Conservation (phyloP, 1,140 invertebrate species). For the Scaptomyza montana region DNA sequence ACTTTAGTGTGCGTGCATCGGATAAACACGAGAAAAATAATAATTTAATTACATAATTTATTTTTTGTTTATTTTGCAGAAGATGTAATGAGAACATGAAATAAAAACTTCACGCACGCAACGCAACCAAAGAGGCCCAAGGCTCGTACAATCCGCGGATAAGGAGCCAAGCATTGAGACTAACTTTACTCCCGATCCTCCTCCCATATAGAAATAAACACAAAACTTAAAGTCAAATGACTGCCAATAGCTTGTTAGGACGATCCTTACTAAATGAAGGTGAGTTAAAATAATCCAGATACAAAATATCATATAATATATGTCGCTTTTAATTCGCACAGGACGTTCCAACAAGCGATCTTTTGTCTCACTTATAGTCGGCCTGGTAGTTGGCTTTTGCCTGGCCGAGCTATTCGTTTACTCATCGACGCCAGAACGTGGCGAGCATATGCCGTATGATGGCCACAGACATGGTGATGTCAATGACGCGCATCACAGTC, state of each 20-base stretch:
- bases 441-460: conserved; percentile 61
- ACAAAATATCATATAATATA: background rate
- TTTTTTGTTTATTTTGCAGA: conserved; percentile 47
- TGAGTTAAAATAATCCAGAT: conserved; percentile 23
- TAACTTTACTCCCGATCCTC: background rate
- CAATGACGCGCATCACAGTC: conserved; percentile 87
- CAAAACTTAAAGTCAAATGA: conserved; percentile 62
- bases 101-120: conserved; percentile 29
- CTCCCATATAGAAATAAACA: background rate
- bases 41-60: background rate
- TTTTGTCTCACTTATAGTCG: conserved; percentile 73
- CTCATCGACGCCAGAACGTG: conserved; percentile 58
- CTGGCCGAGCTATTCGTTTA: conserved; percentile 78
- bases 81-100: conserved; percentile 52
- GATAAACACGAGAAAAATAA: background rate
- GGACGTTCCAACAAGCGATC: conserved; percentile 80
- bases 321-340: background rate
- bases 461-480: conserved; percentile 74
- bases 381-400: conserved; percentile 77
- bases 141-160: background rate
- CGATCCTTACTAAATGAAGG: conserved; percentile 71
- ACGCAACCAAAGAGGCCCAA: conserved; percentile 62
- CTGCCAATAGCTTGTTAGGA: conserved; percentile 72
- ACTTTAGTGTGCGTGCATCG: background rate
- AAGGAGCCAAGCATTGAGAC: conserved; percentile 2